phyloP scores from a whole-genome alignment of 2,113 vertebrate genomes.

The Eretmochelys imbricata region DNA sequence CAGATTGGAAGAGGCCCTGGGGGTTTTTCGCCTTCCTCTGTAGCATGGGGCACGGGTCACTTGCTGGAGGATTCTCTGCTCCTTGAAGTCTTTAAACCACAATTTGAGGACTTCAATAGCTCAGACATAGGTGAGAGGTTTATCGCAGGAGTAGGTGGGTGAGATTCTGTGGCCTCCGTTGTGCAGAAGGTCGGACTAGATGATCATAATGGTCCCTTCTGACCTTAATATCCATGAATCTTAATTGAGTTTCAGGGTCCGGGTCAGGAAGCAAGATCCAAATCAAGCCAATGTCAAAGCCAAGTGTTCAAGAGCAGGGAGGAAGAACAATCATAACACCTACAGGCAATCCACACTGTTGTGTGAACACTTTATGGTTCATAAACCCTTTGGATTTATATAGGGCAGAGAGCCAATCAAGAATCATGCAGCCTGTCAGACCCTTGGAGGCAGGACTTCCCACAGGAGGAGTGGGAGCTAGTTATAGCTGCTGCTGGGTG shows the following conservation, averaged over 20 bases:
- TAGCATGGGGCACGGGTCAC: too few relatives aligned
- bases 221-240: not conserved
- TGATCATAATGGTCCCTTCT: too few relatives aligned
- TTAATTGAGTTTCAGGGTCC: not conserved
- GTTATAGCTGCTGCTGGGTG: not conserved
- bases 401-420: not conserved
- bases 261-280: not conserved
- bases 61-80: too few relatives aligned
- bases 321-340: not conserved
- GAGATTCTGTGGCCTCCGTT: too few relatives aligned
- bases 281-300: not conserved
- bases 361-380: not conserved
- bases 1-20: too few relatives aligned
- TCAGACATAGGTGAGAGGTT: too few relatives aligned
- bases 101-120: too few relatives aligned
- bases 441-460: not conserved
- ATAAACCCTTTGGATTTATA: not conserved
- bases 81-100: too few relatives aligned
- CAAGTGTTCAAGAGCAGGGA: not conserved
- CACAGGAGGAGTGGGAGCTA: not conserved
- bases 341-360: not conserved
- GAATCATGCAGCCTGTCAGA: not conserved
- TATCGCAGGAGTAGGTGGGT: too few relatives aligned
- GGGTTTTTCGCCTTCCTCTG: too few relatives aligned
- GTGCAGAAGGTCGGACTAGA: too few relatives aligned